Evolutionary conservation across 1,140 invertebrate species (phyloP).

Genomic region (Anoplolepis gracilipes): DNA sequence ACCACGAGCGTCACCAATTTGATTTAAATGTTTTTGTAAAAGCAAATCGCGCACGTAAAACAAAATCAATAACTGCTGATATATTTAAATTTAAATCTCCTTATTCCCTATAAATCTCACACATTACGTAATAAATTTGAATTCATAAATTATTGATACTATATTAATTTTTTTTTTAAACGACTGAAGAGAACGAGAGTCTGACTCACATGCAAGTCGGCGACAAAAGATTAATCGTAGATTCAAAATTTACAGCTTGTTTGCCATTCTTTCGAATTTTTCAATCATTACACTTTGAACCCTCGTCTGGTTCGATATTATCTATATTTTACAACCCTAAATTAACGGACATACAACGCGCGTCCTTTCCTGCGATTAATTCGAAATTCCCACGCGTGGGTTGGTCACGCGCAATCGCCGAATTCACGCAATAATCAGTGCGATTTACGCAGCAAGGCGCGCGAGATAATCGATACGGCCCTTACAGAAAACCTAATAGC

Average conservation of each 20-base stretch:
- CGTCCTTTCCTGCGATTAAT: constrained; percentile 33
- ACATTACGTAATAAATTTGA: not conserved
- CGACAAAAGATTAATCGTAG: not conserved
- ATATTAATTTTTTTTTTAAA: constrained; percentile 14
- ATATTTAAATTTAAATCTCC: not conserved
- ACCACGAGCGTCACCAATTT: not conserved
- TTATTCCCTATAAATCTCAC: too few relatives aligned
- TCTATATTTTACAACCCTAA: not conserved
- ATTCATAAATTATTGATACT: not conserved
- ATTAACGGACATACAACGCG: not conserved
- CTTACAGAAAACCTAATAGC: constrained; percentile 43
- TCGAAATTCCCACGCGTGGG: not conserved
- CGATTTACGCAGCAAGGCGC: constrained; percentile 28
- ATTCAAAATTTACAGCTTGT: not conserved
- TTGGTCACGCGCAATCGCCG: not conserved
- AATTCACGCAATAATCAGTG: constrained; percentile 28
- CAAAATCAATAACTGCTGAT: not conserved
- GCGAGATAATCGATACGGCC: constrained; percentile 48
- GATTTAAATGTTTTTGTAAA: constrained; percentile 16
- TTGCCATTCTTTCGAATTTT: not conserved
- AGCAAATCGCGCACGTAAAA: not conserved
- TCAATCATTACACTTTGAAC: too few relatives aligned
- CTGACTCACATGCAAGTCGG: not conserved
- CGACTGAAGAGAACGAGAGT: not conserved
- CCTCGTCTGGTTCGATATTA: not conserved